Conservation (phyloP, 2,113 vertebrate genomes). For the Morone chrysops region DNA sequence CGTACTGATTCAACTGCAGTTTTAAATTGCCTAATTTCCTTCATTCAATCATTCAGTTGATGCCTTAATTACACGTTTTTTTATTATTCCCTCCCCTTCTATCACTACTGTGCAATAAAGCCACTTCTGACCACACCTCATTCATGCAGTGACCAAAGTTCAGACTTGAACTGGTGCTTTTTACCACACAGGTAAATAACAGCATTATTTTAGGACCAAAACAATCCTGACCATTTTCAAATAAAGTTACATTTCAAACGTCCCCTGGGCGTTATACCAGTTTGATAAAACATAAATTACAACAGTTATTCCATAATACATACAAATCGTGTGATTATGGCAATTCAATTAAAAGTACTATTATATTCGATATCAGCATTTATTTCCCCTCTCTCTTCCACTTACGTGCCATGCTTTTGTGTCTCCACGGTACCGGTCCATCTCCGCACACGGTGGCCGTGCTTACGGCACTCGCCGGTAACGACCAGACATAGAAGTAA, state of each 20-base stretch:
- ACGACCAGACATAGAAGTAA: slow-evolving; percentile 86
- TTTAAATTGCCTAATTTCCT: not conserved
- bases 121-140: slow-evolving; percentile 20
- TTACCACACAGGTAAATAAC: not conserved
- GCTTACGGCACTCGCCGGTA: slow-evolving; percentile 86
- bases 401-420: slow-evolving; percentile 88
- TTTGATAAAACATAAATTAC: not conserved
- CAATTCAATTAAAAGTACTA: too few species aligned
- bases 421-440: slow-evolving; percentile 87
- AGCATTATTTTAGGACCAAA: not conserved
- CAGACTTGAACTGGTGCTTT: not conserved
- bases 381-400: slow-evolving; percentile 3
- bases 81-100: not conserved
- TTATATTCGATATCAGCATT: too few species aligned
- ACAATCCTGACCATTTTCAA: too few species aligned
- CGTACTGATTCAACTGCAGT: too few species aligned
- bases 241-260: not conserved
- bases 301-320: not conserved
- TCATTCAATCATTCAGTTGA: too few species aligned
- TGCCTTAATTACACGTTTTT: not conserved
- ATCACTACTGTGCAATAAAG: not conserved
- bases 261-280: not conserved
- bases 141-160: slow-evolving; percentile 12
- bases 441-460: slow-evolving; percentile 86
- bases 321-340: too few species aligned